Base-by-base conservation (phyloP, 2,888 invertebrate genomes). In the Nomada fucata region DNA sequence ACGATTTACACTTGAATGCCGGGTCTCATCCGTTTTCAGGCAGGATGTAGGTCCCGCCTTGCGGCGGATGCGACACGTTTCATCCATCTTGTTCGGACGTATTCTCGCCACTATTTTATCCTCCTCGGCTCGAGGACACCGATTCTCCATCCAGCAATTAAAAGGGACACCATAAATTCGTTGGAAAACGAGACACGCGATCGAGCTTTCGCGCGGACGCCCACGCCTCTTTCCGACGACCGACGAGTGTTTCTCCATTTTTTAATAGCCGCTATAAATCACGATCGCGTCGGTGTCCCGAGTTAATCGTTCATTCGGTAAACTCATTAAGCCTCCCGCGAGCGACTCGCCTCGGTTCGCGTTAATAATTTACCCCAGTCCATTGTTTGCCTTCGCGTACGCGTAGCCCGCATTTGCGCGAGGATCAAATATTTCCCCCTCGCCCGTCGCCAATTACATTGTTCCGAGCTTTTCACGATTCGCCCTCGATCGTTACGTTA, bases 1-100 rank as follows among this genome's bases (percentile, higher is more conserved):
- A 90, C 90, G 89, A 92, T 92, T 92, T 91, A 90, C 91, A 91
- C 90, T 91, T 89, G 90, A 91, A 91, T 90, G 87, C 89, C 77
- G 80, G 86, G 81, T 77, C 83, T 82, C 82, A 81, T 87, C 87
- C 85, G 85, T 80, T 80, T 83, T 73, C 80, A 83, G 89, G 82
- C 90, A 90, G 91, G 90, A 91, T 89, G 90, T 75, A 82, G 84
- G 88, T 82, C 83, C 79, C 87, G 86, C 78, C 85, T 89, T 76
- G 69, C 77, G 63, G 87, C 87, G 87, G 89, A 88, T 83, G 84
- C 86, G 73, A 60, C 70, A 83, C 84, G 72, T 79, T 60, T 15
- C 53, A 23, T n/a, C 55, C 52, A 11, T 78, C 64, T 69, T 26
- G 68, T 29, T 59, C 29, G 18, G 36, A 52, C 67, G 20, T 23